Evolutionary conservation across 2,797 vertebrate species (phyloP), one percentile per base, ranked within the genome.

Genomic region (Chelon auratus): DNA sequence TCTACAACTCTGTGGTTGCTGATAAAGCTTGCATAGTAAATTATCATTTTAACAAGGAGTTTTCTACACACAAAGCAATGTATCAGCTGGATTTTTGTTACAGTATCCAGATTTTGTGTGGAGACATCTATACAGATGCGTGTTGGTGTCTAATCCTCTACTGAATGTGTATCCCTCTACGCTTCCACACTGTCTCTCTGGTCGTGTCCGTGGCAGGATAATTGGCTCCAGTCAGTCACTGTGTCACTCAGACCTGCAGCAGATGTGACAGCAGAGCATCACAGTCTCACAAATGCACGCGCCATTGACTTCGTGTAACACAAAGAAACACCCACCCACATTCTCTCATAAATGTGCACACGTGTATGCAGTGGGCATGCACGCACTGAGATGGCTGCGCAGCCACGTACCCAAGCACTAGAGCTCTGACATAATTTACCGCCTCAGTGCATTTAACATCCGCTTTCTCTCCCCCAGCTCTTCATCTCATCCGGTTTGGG

Each of bases 371-470:
- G 26, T 33, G 9, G 24, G 10, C 30, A 37, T n/a, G 42, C 37
- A 65, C 30, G 50, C 47, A 67, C 56, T 56, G 43, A 55, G 39
- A 45, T 54, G 22, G 60, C 71, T 74, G 56, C 67, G 66, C 26
- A 70, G 68, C 37, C 61, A 18, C 60, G 14, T 55, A 24, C 72
- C 24, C 62, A 52, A 72, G 51, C 45, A 73, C 52, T 67, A 62
- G 40, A 82, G 74, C 48, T 83, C 71, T 73, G 69, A 81, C 62
- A 74, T 77, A 14, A 83, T 91, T 87, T 87, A 72, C 62, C 60
- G 77, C 78, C 66, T 87, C 72, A 62, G 58, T 82, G 86, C 75
- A 58, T 85, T 71, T 50, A 82, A 80, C 77, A 82, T 82, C 67
- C 12, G 9, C 56, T 78, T 63, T 78, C 15, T 74, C 79, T 71